A percentile compares a stretch with the other conserved stretches of the same genome.
Evolutionary conservation across 2,113 vertebrate genomes (phyloP).

Genomic region (Delphinus delphis): DNA sequence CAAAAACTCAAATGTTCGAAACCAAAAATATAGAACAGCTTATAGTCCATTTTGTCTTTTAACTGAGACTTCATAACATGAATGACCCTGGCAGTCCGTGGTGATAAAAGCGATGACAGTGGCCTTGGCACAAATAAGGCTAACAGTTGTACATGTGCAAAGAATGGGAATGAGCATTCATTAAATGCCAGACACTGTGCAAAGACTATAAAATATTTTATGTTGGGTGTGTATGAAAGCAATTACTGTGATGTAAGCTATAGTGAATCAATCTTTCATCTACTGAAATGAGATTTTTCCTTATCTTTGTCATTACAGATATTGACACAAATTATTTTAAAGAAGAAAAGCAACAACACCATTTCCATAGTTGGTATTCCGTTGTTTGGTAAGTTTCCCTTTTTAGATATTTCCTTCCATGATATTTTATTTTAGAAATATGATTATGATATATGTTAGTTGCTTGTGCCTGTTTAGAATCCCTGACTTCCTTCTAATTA

Average conservation of each 20-base stretch:
- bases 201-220: background rate
- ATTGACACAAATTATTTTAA: background rate
- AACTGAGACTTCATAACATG: background rate
- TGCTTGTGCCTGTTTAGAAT: background rate
- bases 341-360: background rate
- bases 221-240: background rate
- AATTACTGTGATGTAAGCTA: background rate
- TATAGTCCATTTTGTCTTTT: background rate
- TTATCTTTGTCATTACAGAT: constrained; percentile 9
- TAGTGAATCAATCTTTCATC: background rate
- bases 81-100: background rate
- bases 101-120: background rate
- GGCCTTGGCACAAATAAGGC: background rate
- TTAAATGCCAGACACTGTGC: background rate
- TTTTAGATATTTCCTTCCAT: background rate
- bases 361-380: background rate
- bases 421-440: background rate
- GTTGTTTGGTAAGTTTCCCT: background rate
- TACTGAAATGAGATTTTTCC: background rate
- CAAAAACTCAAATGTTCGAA: background rate
- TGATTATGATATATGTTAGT: background rate
- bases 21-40: background rate
- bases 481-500: background rate
- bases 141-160: background rate
- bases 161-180: background rate